Conservation (phyloP, 1,140 invertebrate genomes). For the Meteorus sp. region DNA sequence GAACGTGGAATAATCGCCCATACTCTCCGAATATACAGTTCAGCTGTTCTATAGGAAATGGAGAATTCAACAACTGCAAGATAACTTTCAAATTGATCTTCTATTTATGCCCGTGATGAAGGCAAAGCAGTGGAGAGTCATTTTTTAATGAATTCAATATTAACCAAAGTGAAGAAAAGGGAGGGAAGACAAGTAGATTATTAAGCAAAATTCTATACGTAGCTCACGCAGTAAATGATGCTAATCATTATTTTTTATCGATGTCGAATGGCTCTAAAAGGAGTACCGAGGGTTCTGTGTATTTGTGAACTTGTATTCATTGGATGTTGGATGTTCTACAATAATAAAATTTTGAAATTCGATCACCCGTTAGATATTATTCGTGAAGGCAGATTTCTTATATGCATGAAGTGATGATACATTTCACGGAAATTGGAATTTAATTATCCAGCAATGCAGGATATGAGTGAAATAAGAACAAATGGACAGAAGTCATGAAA, state of each 20-base stretch:
- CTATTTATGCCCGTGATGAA: background rate
- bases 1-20: no score
- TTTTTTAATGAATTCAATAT: background rate
- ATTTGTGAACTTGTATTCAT: conserved; percentile 27
- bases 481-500: no score
- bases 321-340: conserved; percentile 21
- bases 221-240: background rate
- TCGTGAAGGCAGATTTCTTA: background rate
- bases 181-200: background rate
- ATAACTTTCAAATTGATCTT: background rate
- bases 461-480: no score
- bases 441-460: no score
- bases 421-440: no score
- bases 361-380: conserved; percentile 6
- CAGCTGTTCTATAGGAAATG: no score
- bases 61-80: no score
- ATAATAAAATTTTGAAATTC: conserved; percentile 22
- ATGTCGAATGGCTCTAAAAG: conserved; percentile 13
- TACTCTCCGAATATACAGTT: no score
- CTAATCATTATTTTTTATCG: conserved; percentile 21
- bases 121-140: background rate
- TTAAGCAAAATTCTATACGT: background rate
- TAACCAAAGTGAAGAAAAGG: background rate
- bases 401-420: no score
- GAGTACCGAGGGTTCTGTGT: conserved; percentile 23